Evolutionary conservation across 2,113 vertebrate genomes (phyloP).

Genomic region (Laticauda colubrina): DNA sequence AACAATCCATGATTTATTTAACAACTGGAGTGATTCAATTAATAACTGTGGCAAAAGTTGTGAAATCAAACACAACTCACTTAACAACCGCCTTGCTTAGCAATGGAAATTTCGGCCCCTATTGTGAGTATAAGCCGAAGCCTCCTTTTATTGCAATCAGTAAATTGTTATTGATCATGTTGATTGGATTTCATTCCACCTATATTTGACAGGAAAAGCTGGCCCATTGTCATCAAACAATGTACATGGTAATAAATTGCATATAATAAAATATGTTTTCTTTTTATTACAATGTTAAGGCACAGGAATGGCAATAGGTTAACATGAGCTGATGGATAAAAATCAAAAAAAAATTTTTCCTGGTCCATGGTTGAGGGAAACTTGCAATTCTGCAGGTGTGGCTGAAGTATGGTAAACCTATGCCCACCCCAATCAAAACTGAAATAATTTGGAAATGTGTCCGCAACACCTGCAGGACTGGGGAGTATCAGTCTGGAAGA

Average conservation of each 20-base stretch:
- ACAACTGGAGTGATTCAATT: background rate
- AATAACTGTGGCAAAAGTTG: background rate
- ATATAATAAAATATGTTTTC: background rate
- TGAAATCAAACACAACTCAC: background rate
- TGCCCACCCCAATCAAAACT: background rate
- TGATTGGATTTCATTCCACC: background rate
- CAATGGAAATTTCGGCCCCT: too few species aligned
- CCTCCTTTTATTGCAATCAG: background rate
- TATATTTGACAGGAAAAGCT: too few species aligned
- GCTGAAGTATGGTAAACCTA: background rate
- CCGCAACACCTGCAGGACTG: background rate
- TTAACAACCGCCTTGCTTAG: background rate
- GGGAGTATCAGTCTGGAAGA: background rate
- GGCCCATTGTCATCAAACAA: background rate
- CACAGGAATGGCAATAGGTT: background rate
- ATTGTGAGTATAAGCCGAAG: too few species aligned
- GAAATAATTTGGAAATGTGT: background rate
- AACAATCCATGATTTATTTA: background rate
- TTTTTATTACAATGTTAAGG: background rate
- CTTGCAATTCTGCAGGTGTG: background rate
- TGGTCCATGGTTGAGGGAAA: background rate
- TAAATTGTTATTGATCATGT: background rate
- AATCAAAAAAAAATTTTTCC: background rate
- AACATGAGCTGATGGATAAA: background rate
- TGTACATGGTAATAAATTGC: background rate